Evolutionary conservation across 2,797 vertebrate species (phyloP), one percentile per base, ranked within the genome.

Genomic region (Catostomus latipinnis): DNA sequence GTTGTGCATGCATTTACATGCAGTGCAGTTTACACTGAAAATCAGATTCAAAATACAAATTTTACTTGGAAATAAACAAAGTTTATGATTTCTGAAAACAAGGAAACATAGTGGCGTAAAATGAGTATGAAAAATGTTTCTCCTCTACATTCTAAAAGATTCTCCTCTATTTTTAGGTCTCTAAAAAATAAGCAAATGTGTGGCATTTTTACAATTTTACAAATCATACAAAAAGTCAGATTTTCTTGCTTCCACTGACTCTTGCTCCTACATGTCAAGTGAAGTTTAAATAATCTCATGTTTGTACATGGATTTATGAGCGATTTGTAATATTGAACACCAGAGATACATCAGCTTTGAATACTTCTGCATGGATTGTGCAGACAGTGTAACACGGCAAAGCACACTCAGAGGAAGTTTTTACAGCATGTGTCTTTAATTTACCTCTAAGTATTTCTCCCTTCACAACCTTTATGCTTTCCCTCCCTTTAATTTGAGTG

Each of bases 381-480:
- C 10, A 10, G 61, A 45, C n/a, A 5, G 11, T 34, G 22, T 13
- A 14, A n/a, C 34, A 2, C n/a, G 54, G 22, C 22, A 16, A 14
- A 66, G 58, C 48, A n/a, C 12, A 9, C 14, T 50, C 1, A 69
- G 50, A n/a, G n/a, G 2, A 74, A 0, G 1, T n/a, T 49, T 74
- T 22, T 52, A 43, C 48, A 43, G 65, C 63, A 76, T 58, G 8
- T 76, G 53, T 58, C 16, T 68, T 76, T 49, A 76, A 76, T 76
- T 58, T 76, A 68, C 16, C 8, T 76, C 63, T 14, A 8, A 49
- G 18, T 68, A 49, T 16, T 16, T 52, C 34, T 69, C n/a, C n/a
- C 43, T 69, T 48, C n/a, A 5, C 70, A 4, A 50, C 22, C 65
- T 50, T 14, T 77, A 43, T 56, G 14, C 65, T 34, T 34, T 34